phyloP scores from a whole-genome alignment of 2,797 vertebrate genomes.

The Diglossa cyanea region DNA sequence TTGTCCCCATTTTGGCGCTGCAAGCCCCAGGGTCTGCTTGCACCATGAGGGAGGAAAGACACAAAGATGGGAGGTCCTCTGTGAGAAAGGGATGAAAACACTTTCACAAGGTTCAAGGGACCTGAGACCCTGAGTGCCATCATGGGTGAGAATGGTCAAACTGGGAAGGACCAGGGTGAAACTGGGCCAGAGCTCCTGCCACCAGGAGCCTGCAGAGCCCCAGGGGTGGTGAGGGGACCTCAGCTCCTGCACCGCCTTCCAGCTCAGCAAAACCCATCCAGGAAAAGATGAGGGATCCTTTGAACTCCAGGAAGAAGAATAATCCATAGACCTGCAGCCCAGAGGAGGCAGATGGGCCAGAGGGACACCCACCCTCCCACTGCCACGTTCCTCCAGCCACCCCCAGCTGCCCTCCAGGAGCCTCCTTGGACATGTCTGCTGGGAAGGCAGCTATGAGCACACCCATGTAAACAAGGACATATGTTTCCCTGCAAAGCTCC shows the following conservation, averaged over 20 bases:
- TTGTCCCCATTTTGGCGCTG: neutral
- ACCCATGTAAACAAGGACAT: neutral
- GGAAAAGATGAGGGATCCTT: neutral
- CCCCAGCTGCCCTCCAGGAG: neutral
- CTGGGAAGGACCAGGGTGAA: neutral
- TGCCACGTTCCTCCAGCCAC: neutral
- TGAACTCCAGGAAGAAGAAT: neutral
- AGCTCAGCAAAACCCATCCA: neutral
- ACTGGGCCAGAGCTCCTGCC: neutral
- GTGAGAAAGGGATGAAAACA: neutral
- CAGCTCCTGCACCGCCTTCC: neutral
- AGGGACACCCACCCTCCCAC: neutral
- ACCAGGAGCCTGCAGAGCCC: neutral
- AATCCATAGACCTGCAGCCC: neutral
- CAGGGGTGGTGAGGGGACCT: neutral
- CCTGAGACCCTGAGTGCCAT: neutral
- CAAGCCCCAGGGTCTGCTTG: neutral
- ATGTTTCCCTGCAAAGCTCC: neutral
- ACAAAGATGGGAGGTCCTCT: accelerated
- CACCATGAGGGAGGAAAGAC: neutral
- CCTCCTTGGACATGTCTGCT: neutral
- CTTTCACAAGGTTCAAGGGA: accelerated
- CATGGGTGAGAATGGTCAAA: neutral
- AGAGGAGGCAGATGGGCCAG: accelerated
- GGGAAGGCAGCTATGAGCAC: neutral